Percentiles rank a stretch among this genome's conserved stretches.
phyloP scores from a whole-genome alignment of 2,113 vertebrate species.

The Peromyscus californicus region DNA sequence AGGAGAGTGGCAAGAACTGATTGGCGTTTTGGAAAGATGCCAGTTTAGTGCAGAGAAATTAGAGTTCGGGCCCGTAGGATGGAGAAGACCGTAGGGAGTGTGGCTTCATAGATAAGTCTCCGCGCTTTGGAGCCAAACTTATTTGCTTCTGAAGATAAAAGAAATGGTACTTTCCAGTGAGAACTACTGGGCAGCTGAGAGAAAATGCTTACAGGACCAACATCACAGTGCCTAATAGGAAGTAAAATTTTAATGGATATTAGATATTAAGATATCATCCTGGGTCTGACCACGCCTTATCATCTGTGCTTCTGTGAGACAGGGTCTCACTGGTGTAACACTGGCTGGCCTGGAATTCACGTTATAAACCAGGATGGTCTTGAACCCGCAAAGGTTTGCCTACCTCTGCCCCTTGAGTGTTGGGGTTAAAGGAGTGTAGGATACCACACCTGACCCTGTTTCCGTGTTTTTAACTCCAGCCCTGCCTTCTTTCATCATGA shows the following conservation, averaged over 20 bases:
- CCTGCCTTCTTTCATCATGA: neutral
- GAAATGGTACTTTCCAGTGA: neutral
- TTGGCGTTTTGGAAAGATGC: neutral
- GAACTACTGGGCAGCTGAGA: neutral
- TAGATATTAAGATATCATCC: neutral
- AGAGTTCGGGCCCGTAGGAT: neutral
- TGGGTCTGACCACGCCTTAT: neutral
- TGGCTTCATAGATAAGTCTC: neutral
- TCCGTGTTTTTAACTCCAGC: neutral
- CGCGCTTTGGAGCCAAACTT: neutral
- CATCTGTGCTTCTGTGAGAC: neutral
- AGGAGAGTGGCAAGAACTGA: neutral
- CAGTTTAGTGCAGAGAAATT: neutral
- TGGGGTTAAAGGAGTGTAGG: neutral
- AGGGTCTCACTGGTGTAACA: neutral
- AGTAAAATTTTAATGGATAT: neutral
- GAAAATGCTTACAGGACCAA: neutral
- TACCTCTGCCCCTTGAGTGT: neutral
- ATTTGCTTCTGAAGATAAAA: neutral
- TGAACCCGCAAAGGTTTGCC: neutral
- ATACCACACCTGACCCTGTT: neutral
- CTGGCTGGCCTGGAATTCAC: neutral
- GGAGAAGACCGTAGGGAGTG: neutral
- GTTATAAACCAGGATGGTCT: neutral
- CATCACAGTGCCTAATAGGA: neutral